phyloP scores from a whole-genome alignment of 1,140 invertebrate genomes.

The Stenopsyche tienmushanensis region DNA sequence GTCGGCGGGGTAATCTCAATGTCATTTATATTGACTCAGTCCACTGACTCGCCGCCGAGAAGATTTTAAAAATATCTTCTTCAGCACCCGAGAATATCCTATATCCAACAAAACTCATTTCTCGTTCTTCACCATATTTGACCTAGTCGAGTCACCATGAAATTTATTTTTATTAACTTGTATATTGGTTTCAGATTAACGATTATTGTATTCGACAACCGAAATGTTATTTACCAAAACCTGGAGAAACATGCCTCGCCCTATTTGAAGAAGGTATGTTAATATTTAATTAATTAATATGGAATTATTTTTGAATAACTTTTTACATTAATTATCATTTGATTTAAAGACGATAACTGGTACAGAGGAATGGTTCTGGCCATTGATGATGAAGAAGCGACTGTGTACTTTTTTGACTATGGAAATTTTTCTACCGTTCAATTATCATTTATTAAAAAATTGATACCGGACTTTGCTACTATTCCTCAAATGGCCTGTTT shows the following conservation, averaged over 20 bases:
- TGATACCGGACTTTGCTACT: not conserved
- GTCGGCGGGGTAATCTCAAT: no score
- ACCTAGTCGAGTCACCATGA: no score
- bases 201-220: conserved; percentile 4
- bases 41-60: no score
- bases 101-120: no score
- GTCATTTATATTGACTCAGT: no score
- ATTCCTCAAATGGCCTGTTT: not conserved
- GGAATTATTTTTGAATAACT: not conserved
- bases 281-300: not conserved
- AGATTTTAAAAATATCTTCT: no score
- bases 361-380: not conserved
- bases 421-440: not conserved
- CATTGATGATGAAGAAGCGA: not conserved
- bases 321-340: not conserved
- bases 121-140: no score
- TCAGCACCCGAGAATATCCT: no score
- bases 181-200: conserved; percentile 9
- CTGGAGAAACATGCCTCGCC: not conserved
- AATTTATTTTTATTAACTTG: no score
- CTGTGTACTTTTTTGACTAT: not conserved
- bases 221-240: conserved; percentile 2
- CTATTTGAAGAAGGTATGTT: conserved; percentile 6
- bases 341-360: not conserved
- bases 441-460: not conserved